Conservation (phyloP, 2,113 vertebrate species). For the Australoheros scitulus region DNA sequence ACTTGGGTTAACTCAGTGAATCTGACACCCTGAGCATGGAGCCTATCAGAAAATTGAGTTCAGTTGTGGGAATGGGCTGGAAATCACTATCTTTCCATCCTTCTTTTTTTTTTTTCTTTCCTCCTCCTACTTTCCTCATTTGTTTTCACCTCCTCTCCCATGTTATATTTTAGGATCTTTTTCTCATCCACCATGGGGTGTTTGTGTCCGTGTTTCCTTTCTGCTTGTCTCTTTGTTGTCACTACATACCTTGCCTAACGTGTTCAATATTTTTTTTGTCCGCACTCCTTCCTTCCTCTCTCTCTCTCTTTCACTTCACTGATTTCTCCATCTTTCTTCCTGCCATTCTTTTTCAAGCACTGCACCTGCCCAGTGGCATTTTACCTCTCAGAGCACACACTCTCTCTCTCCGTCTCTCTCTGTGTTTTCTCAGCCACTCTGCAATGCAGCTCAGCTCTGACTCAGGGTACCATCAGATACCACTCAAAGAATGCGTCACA, state of each 20-base stretch:
- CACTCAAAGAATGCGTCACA: slow-evolving; percentile 66
- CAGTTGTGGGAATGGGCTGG: not conserved
- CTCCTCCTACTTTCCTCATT: not conserved
- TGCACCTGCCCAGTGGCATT: slow-evolving; percentile 68
- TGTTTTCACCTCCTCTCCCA: not conserved
- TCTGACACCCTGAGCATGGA: slow-evolving; percentile 40
- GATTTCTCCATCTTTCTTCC: slow-evolving; percentile 27
- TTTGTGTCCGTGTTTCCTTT: slow-evolving; percentile 27
- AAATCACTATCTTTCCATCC: not conserved
- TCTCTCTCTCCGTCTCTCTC: not conserved
- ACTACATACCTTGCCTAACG: slow-evolving; percentile 43
- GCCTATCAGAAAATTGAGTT: slow-evolving; percentile 61
- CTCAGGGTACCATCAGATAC: slow-evolving; percentile 74
- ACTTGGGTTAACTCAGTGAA: slow-evolving; percentile 53
- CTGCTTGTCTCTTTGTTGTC: slow-evolving; percentile 57
- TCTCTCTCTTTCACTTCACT: slow-evolving; percentile 22
- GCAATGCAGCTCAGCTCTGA: slow-evolving; percentile 69
- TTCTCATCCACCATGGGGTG: not conserved
- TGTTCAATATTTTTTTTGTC: slow-evolving; percentile 38
- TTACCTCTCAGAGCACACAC: slow-evolving; percentile 32
- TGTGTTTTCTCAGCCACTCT: slow-evolving; percentile 65
- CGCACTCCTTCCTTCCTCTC: not conserved
- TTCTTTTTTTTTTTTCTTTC: not conserved
- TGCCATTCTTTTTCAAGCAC: slow-evolving; percentile 32
- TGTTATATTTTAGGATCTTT: slow-evolving; percentile 4